Evolutionary conservation across 1,140 invertebrate genomes (phyloP).

Genomic region (Lycorma delicatula): DNA sequence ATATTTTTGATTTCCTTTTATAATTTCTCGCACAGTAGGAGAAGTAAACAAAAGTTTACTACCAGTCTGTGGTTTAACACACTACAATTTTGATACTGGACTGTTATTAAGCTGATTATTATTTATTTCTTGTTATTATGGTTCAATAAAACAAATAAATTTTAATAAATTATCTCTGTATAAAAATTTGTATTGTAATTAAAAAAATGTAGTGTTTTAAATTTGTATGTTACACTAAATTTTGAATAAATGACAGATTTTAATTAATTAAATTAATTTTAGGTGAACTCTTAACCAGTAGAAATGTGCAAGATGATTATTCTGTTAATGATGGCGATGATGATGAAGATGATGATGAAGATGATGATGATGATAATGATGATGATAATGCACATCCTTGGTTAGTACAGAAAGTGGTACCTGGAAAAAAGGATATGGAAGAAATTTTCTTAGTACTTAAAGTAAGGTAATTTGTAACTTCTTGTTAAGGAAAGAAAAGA

Average conservation of each 20-base stretch:
- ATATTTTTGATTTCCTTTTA: too few relatives aligned
- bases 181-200: too few relatives aligned
- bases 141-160: too few relatives aligned
- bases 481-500: too few relatives aligned
- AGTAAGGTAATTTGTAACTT: constrained; percentile 5
- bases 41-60: too few relatives aligned
- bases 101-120: too few relatives aligned
- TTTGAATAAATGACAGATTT: neutral
- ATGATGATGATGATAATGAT: constrained; percentile 11
- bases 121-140: too few relatives aligned
- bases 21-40: too few relatives aligned
- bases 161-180: too few relatives aligned
- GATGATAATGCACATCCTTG: constrained; percentile 7
- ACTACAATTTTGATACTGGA: too few relatives aligned
- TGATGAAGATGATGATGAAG: constrained; percentile 1
- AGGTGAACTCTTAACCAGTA: neutral
- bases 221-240: neutral
- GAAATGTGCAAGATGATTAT: neutral
- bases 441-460: constrained; percentile 12
- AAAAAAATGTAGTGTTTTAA: neutral
- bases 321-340: constrained; percentile 12
- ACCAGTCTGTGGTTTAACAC: too few relatives aligned
- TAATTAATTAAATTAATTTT: too few relatives aligned
- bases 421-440: neutral
- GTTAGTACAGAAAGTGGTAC: constrained; percentile 6